These are phyloP conservation scores for Trinorchestia longiramus DNA, from an alignment of 1,140 invertebrate genomes.

Conservation along the genomic window DNA sequence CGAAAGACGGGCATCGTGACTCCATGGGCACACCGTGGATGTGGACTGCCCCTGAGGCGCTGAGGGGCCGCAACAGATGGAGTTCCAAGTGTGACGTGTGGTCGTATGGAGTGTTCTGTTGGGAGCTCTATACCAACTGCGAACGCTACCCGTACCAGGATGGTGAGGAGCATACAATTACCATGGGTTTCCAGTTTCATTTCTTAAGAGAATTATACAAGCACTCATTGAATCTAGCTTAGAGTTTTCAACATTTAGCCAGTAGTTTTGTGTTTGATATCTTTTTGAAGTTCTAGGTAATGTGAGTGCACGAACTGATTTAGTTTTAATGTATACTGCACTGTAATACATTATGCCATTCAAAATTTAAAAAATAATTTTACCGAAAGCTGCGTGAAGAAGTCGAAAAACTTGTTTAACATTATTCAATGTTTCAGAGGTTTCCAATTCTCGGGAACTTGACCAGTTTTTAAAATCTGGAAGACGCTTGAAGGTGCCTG, in stretches of 20 bases:
- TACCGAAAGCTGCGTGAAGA: neutral
- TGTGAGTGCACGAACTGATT: neutral
- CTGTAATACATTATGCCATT: neutral
- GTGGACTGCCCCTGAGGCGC: conserved; percentile 44
- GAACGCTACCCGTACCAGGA: neutral
- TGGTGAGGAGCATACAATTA: neutral
- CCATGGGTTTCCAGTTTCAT: neutral
- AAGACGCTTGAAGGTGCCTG: neutral
- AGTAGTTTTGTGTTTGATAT: neutral
- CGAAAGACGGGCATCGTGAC: neutral
- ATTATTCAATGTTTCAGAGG: neutral
- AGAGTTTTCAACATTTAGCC: neutral
- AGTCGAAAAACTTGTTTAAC: neutral
- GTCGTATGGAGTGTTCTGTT: conserved; percentile 55
- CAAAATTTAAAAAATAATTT: neutral
- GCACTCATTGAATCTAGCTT: neutral
- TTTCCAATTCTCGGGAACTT: neutral
- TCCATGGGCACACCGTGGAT: conserved; percentile 13
- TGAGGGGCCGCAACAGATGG: conserved; percentile 21
- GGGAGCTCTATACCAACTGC: conserved; percentile 50
- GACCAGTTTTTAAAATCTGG: neutral
- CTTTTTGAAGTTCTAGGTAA: neutral
- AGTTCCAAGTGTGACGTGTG: conserved; percentile 43
- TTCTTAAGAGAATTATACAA: neutral
- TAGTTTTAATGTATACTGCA: neutral